Evolutionary conservation across 2,888 invertebrate genomes (phyloP), one percentile per base, ranked within the genome.

Genomic region (Pyrrhosoma nymphula): DNA sequence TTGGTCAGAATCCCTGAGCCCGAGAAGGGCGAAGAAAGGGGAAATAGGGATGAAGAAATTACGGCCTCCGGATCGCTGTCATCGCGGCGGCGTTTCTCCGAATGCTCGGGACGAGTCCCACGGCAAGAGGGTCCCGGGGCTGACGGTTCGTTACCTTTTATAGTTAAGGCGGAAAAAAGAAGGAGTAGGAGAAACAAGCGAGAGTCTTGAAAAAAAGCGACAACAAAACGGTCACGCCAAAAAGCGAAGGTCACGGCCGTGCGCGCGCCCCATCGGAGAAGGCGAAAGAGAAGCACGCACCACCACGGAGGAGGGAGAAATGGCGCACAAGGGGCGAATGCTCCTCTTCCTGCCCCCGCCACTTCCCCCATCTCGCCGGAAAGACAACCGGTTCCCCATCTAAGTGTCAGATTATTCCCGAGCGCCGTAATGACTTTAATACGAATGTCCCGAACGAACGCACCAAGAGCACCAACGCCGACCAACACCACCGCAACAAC

Each of bases 381-480:
- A 82, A 82, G 82, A 82, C 30, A 82, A 30, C 30, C 30, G 30
- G 30, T 30, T 30, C 35, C 10, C 82, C 82, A 1, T 69, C 4
- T 82, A 82, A 82, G 82, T 82, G 82, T 82, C 82, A 82, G 82
- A 82, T 82, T 82, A 82, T 82, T 82, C 82, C 30, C 0, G 82
- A 16, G 30, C 82, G 35, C 30, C 82, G 82, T 82, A 82, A 82
- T 82, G 82, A 82, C 30, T 82, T 82, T 82, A 82, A 82, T 82
- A 82, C 82, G 82, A 82, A 82, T 82, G 82, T 82, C 82, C 35
- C 82, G 82, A 69, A 60, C 60, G 60, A 14, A 60, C 60, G 26
- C 23, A 69, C 69, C 23, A 23, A 23, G 16, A 82, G 82, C 82
- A 82, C 23, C 69, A n/a, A n/a, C n/a, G n/a, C 20, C 26, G 8